These are phyloP conservation scores for Protaetia brevitarsis DNA, from an alignment of 1,140 invertebrate genomes.

Conservation along the genomic window DNA sequence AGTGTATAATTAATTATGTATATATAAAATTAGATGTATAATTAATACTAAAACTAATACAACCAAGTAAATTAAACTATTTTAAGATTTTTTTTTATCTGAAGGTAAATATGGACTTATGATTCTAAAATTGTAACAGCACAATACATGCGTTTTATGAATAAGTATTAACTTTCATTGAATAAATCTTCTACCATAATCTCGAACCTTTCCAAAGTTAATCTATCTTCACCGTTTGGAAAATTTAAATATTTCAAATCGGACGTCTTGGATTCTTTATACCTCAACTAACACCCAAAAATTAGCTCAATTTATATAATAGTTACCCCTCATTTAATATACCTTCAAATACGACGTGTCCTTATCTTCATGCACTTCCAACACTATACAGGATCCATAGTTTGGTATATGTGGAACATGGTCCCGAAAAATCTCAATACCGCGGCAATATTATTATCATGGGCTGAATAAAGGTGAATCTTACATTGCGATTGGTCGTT, in stretches of 20 bases:
- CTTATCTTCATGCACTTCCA: conserved; percentile 24
- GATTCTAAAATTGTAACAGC: no score
- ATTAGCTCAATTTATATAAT: background rate
- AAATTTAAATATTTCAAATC: background rate
- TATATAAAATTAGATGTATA: no score
- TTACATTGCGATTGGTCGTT: background rate
- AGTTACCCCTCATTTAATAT: conserved; percentile 2
- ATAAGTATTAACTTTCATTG: background rate
- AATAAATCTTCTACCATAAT: background rate
- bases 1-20: no score
- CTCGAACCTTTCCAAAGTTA: background rate
- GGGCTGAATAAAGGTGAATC: conserved; percentile 56
- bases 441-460: conserved; percentile 70
- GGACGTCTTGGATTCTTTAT: background rate
- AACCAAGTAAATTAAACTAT: no score
- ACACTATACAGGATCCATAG: conserved; percentile 49
- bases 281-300: background rate
- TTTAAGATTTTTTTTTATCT: no score
- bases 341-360: conserved; percentile 27
- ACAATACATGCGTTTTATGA: background rate
- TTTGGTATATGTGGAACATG: conserved; percentile 57
- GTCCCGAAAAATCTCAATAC: conserved; percentile 60
- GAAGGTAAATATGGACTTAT: no score
- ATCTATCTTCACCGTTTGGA: background rate
- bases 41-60: no score